Percentiles rank a stretch among this genome's conserved stretches.
These are phyloP conservation scores for Anguilla anguilla DNA, from an alignment of 2,797 vertebrate genomes.

Conservation along the genomic window DNA sequence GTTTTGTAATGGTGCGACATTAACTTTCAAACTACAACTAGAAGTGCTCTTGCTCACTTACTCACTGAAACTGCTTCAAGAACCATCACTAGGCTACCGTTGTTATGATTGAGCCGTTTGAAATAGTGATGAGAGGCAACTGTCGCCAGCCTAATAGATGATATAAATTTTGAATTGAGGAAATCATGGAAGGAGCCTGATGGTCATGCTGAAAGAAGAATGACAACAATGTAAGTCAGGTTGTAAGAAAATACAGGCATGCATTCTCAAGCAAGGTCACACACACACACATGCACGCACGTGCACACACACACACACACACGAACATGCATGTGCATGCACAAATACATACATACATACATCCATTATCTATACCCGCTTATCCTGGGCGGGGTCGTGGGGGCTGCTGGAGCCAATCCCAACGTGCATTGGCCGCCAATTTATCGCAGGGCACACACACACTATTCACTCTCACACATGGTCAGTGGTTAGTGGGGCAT, in stretches of 20 bases:
- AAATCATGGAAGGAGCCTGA: not conserved
- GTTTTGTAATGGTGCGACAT: not conserved
- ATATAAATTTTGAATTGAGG: not conserved
- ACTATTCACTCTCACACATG: not conserved
- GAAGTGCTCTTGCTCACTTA: not conserved
- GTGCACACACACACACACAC: not conserved
- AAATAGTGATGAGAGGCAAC: not conserved
- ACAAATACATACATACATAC: not conserved
- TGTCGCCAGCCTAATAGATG: too few species aligned
- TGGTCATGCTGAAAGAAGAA: not conserved
- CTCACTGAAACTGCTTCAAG: not conserved
- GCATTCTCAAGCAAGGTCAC: not conserved
- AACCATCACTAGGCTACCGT: not conserved
- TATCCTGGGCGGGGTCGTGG: too few species aligned
- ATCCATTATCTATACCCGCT: too few species aligned
- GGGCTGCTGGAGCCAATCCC: too few species aligned
- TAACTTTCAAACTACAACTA: not conserved
- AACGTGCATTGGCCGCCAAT: too few species aligned
- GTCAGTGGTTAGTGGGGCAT: not conserved
- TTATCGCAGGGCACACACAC: too few species aligned
- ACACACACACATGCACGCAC: not conserved
- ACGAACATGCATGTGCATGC: not conserved
- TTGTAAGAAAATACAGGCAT: not conserved
- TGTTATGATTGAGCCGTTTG: not conserved
- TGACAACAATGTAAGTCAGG: not conserved